Percentiles rank a stretch among this genome's conserved stretches.
phyloP scores from a whole-genome alignment of 2,113 vertebrate species.

The Corythaeola cristata region DNA sequence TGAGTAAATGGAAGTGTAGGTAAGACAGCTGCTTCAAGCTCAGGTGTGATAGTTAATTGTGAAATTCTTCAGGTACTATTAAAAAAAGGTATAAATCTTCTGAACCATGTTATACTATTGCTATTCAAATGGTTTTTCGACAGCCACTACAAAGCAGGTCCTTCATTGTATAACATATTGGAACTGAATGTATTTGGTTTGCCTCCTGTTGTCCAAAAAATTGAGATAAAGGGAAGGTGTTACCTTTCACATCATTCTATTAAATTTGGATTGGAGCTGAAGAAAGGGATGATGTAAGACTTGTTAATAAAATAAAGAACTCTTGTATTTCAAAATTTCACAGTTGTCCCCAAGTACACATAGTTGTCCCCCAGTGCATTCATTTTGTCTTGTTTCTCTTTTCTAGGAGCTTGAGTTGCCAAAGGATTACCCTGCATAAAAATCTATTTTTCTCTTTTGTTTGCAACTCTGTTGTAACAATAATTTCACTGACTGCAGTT shows the following conservation, averaged over 20 bases:
- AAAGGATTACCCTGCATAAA: constrained; percentile 98
- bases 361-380: background rate
- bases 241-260: background rate
- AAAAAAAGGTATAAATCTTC: background rate
- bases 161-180: background rate
- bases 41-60: background rate
- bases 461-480: constrained; percentile 92
- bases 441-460: constrained; percentile 98
- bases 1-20: background rate
- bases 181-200: background rate
- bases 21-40: background rate
- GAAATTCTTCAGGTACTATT: background rate
- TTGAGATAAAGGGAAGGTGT: background rate
- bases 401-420: constrained; percentile 94
- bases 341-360: background rate
- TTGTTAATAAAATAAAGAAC: background rate
- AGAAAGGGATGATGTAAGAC: background rate
- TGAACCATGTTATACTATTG: background rate
- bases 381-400: constrained; percentile 55
- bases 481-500: constrained; percentile 88
- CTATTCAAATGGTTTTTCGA: background rate
- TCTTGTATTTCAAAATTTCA: background rate
- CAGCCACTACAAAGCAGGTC: background rate
- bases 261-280: background rate
- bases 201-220: background rate